Conservation (phyloP, 2,888 invertebrate genomes). For the Chymomyza caudatula region DNA sequence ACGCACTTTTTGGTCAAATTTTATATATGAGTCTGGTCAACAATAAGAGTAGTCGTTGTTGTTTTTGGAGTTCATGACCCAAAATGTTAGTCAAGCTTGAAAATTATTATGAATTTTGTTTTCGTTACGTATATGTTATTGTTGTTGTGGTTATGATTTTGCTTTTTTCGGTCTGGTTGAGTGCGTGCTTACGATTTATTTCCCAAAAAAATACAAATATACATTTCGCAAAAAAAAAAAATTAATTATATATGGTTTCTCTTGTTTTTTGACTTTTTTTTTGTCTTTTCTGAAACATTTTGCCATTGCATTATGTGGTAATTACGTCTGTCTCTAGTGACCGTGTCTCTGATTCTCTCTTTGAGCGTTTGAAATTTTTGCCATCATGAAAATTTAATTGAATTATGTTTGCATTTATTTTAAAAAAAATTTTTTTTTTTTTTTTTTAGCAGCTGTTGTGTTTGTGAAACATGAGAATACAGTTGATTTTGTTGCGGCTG, state of each 20-base stretch:
- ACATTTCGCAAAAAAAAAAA: not conserved
- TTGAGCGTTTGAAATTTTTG: not conserved
- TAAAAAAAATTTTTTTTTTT: not conserved
- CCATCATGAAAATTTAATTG: constrained; percentile 15
- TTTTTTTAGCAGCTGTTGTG: not conserved
- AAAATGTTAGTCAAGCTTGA: constrained; percentile 54
- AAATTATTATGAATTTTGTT: constrained; percentile 34
- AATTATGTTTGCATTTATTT: constrained; percentile 3
- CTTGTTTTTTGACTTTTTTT: not conserved
- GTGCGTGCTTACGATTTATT: constrained; percentile 24
- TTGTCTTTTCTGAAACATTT: not conserved
- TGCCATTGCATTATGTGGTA: constrained; percentile 14
- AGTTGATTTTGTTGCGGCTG: not conserved
- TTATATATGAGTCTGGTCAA: not conserved
- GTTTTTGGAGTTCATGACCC: constrained; percentile 43
- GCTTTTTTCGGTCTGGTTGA: constrained; percentile 34
- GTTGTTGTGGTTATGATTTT: constrained; percentile 29
- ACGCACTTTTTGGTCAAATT: not conserved
- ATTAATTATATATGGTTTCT: not conserved
- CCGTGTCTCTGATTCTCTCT: not conserved
- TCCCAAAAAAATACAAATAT: constrained; percentile 17
- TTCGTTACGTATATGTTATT: constrained; percentile 5
- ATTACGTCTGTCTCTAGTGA: constrained; percentile 10
- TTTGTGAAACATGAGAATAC: not conserved
- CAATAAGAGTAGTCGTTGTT: not conserved